Evolutionary conservation across 2,888 invertebrate species (phyloP).

Genomic region (Alloscopus bannaensis): DNA sequence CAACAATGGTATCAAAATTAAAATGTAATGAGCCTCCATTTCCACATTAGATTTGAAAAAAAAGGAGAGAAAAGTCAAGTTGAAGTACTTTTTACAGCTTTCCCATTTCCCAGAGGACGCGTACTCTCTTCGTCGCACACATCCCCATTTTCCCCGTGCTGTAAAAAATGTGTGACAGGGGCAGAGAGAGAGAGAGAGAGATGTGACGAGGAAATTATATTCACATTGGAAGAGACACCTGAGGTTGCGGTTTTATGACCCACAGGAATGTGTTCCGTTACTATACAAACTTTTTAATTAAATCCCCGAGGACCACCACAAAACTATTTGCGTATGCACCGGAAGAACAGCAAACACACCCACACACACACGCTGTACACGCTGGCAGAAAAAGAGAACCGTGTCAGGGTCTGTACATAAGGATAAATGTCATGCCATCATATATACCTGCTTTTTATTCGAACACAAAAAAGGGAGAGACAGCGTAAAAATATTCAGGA

Average conservation of each 20-base stretch:
- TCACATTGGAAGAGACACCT: slow-evolving; percentile 64
- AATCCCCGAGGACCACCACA: slow-evolving; percentile 65
- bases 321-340: slow-evolving; percentile 47
- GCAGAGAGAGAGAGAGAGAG: slow-evolving; percentile 45
- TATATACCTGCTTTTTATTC: too few species aligned
- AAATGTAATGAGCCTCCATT: slow-evolving; percentile 62
- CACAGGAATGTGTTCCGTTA: slow-evolving; percentile 63
- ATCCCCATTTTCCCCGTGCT: neutral
- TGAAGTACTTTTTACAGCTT: too few species aligned
- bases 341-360: neutral
- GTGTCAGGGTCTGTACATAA: too few species aligned
- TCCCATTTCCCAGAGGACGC: too few species aligned
- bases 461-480: too few species aligned
- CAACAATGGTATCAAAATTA: slow-evolving; percentile 60
- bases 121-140: too few species aligned
- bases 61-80: too few species aligned
- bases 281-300: slow-evolving; percentile 65
- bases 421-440: too few species aligned
- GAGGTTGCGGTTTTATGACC: slow-evolving; percentile 67
- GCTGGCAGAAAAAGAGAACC: too few species aligned
- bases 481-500: too few species aligned
- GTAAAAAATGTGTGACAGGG: slow-evolving; percentile 16
- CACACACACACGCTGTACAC: too few species aligned
- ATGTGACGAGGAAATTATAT: slow-evolving; percentile 63
- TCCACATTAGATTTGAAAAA: too few species aligned